Evolutionary conservation across 2,888 invertebrate genomes (phyloP).

Genomic region (Trypoxylon attenuatum): DNA sequence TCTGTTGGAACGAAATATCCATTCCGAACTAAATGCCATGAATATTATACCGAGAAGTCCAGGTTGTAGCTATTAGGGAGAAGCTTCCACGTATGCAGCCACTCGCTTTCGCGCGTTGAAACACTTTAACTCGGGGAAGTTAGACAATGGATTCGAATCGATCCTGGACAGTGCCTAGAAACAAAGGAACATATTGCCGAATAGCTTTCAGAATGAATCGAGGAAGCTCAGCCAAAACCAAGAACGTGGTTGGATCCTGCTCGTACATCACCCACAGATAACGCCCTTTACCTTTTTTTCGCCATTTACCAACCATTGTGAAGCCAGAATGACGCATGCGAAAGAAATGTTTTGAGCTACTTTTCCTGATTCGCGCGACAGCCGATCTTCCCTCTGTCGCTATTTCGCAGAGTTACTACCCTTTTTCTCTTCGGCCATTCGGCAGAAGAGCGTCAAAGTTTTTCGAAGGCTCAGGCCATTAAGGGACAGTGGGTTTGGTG

Average conservation of each 20-base stretch:
- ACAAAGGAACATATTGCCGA: slow-evolving; percentile 28
- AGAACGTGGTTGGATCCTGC: slow-evolving; percentile 9
- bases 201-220: background rate
- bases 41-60: background rate
- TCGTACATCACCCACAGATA: slow-evolving; percentile 19
- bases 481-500: too few relatives aligned
- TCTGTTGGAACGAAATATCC: too few relatives aligned
- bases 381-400: slow-evolving; percentile 2
- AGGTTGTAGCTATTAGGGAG: background rate
- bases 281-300: slow-evolving; percentile 8
- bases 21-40: background rate
- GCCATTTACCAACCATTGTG: background rate
- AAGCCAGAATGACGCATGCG: background rate
- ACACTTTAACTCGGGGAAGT: slow-evolving; percentile 8
- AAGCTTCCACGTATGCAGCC: too few relatives aligned
- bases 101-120: background rate
- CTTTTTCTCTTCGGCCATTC: background rate
- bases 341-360: slow-evolving; percentile 22
- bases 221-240: slow-evolving; percentile 1
- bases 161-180: background rate
- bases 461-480: background rate
- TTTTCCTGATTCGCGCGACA: background rate
- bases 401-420: background rate
- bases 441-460: background rate
- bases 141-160: slow-evolving; percentile 13